A percentile compares a stretch with the other conserved stretches of the same genome.
Conservation (phyloP, 2,113 vertebrate species). For the Aleadryas rufinucha region DNA sequence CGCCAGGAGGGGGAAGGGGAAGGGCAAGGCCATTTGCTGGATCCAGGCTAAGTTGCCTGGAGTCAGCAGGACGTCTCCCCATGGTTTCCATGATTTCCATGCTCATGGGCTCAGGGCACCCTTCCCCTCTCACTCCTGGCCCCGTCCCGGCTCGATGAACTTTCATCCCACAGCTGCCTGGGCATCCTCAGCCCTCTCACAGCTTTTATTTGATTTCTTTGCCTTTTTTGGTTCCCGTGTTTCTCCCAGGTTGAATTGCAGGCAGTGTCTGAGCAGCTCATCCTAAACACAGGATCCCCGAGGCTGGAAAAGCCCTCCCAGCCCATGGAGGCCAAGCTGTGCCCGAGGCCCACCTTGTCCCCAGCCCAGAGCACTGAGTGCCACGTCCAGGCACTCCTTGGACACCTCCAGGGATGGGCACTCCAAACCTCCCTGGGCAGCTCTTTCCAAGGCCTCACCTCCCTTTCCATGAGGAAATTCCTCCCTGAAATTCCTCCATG, state of each 20-base stretch:
- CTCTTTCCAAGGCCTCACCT: rapidly evolving
- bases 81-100: background rate
- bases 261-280: background rate
- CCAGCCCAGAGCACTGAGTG: background rate
- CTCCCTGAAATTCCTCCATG: no score
- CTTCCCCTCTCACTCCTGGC: background rate
- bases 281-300: background rate
- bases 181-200: background rate
- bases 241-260: background rate
- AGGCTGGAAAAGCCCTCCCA: background rate
- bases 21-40: background rate
- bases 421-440: background rate
- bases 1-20: background rate
- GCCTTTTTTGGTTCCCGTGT: background rate
- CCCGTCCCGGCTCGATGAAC: rapidly evolving
- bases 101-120: background rate
- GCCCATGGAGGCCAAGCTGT: rapidly evolving
- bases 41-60: background rate
- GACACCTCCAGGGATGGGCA: background rate
- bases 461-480: background rate
- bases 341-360: background rate
- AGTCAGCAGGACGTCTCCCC: background rate
- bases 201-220: background rate
- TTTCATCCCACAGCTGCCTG: background rate
- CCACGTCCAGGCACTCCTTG: background rate